Base-by-base conservation (phyloP, 2,797 vertebrate species). In the Syngnathus acus region DNA sequence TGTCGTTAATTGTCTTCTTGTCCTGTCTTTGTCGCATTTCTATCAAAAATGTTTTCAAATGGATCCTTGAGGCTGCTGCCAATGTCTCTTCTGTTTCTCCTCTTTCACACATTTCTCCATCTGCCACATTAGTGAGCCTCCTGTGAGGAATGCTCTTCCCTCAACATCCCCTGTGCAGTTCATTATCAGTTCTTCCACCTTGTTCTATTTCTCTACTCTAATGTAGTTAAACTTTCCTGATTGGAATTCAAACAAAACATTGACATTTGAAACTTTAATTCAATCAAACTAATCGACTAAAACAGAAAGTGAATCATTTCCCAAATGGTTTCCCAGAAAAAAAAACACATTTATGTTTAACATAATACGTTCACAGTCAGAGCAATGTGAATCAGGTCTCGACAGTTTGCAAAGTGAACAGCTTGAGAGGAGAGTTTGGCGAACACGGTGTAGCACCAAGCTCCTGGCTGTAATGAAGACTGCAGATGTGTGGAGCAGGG, bases 401-500 rank as follows among this genome's bases (percentile, higher is more conserved):
- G 68, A 57, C 51, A 77, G 69, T 72, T 60, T 74, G 70, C 62
- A 72, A 68, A 71, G 67, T 40, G 74, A 82, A 75, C 76, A 77
- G 78, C 67, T 78, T 81, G 80, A 65, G 70, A 73, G 64, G 64
- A 59, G 77, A 77, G 66, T 79, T 80, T 82, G 76, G 74, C 73
- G 70, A 81, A 72, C 72, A 48, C 67, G 23, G 77, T 69, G 60
- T 40, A 79, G 66, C 65, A 60, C 72, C 68, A 67, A 78, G 69
- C 70, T 78, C 65, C 76, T 67, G n/a, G 74, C 81, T 79, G 77
- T 86, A 87, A 88, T 87, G 84, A 88, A 82, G 71, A 85, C 78
- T 83, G 82, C 87, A 91, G 86, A 89, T 90, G 87, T 89, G 85
- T 86, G 82, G 75, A 69, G 80, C 71, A 63, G 79, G 65, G 66